Evolutionary conservation across 2,888 invertebrate species (phyloP).

Genomic region (Chymomyza amoena): DNA sequence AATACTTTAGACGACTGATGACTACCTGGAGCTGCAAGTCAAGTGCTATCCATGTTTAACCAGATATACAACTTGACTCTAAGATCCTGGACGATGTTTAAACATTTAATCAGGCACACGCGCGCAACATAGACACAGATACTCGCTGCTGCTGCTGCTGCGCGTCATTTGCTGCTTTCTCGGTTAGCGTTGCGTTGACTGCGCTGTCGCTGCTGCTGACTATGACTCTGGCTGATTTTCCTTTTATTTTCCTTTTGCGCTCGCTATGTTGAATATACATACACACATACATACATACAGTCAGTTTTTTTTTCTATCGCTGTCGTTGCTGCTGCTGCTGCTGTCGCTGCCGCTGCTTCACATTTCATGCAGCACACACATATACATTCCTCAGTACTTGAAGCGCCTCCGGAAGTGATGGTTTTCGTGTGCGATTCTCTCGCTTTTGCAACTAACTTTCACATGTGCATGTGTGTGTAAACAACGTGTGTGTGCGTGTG

Average conservation of each 20-base stretch:
- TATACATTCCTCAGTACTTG: slow-evolving; percentile 76
- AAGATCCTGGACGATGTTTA: neutral
- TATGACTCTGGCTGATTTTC: slow-evolving; percentile 34
- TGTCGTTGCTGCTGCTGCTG: slow-evolving; percentile 17
- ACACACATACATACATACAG: neutral
- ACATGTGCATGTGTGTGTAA: neutral
- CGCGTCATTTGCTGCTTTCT: neutral
- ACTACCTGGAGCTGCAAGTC: too few species aligned
- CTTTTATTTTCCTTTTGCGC: slow-evolving; percentile 31
- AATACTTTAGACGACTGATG: too few species aligned
- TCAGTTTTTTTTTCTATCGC: slow-evolving; percentile 20
- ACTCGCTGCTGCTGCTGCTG: neutral
- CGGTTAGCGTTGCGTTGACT: neutral
- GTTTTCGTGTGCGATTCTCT: slow-evolving; percentile 71
- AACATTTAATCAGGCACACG: slow-evolving; percentile 1
- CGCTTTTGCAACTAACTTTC: slow-evolving; percentile 51
- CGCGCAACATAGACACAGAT: neutral
- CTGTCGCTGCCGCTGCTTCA: slow-evolving; percentile 21
- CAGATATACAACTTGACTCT: neutral
- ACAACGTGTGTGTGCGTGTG: neutral
- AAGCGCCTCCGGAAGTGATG: slow-evolving; percentile 79
- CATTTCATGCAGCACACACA: slow-evolving; percentile 32
- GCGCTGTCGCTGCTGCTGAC: neutral
- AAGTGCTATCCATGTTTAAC: neutral
- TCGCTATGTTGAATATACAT: slow-evolving; percentile 20